Evolutionary conservation across 2,888 invertebrate genomes (phyloP).

Genomic region (Lepidocyrtoides sp.): DNA sequence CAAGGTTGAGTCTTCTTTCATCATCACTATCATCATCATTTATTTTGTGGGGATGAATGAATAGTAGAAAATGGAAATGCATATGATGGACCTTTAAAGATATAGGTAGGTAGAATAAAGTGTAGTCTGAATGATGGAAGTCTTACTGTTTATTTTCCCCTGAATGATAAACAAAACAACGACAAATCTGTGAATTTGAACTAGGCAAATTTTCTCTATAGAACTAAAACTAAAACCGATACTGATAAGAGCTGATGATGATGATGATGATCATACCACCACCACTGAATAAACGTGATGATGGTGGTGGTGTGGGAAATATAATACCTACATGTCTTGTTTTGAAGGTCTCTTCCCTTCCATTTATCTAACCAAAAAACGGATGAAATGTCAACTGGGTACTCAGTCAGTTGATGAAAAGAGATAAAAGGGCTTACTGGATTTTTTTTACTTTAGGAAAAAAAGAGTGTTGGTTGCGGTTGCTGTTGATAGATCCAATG

Average conservation of each 20-base stretch:
- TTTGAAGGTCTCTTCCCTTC: background rate
- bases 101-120: too few species aligned
- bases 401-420: background rate
- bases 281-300: background rate
- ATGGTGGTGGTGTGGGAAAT: background rate
- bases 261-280: background rate
- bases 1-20: background rate
- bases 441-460: too few species aligned
- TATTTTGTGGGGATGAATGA: background rate
- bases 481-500: background rate
- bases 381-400: background rate
- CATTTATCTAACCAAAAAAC: background rate
- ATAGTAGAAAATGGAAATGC: too few species aligned
- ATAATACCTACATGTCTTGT: background rate
- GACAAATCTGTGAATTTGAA: conserved; percentile 20
- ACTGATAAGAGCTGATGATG: too few species aligned
- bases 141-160: background rate
- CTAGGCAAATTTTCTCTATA: background rate
- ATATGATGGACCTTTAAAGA: background rate
- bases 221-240: background rate
- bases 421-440: background rate
- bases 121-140: too few species aligned
- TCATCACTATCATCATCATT: too few species aligned
- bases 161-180: background rate
- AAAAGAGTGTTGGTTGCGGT: background rate